Evolutionary conservation across 1,140 invertebrate genomes (phyloP).

Genomic region (Berghia stephanieae): DNA sequence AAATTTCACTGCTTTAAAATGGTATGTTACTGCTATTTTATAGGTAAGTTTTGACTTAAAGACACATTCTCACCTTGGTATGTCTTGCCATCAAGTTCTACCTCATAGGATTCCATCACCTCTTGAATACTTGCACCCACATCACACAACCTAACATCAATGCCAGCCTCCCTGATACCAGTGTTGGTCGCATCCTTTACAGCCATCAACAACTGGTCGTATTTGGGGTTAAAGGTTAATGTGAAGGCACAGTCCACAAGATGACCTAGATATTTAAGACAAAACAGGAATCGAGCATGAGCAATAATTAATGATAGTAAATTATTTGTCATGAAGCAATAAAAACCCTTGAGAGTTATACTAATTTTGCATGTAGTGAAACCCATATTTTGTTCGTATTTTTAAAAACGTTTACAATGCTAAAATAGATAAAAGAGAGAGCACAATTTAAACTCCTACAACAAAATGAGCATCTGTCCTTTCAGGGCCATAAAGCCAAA

Average conservation of each 20-base stretch:
- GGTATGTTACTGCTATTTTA: not conserved
- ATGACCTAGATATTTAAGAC: slow-evolving; percentile 76
- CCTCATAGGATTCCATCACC: slow-evolving; percentile 99
- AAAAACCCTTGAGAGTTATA: too few species aligned
- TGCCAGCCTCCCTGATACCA: slow-evolving; percentile 92
- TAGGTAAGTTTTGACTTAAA: not conserved
- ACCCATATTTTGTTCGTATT: too few species aligned
- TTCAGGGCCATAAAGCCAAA: too few species aligned
- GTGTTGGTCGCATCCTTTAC: slow-evolving; percentile 98
- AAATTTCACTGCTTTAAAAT: not conserved
- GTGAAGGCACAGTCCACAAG: slow-evolving; percentile 99
- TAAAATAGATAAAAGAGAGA: too few species aligned
- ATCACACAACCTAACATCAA: slow-evolving; percentile 97
- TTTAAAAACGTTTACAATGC: too few species aligned
- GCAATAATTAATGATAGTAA: too few species aligned
- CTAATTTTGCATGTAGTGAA: too few species aligned
- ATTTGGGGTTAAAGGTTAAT: slow-evolving; percentile 94
- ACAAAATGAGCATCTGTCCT: too few species aligned
- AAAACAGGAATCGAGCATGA: too few species aligned
- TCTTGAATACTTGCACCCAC: slow-evolving; percentile 98
- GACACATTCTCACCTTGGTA: slow-evolving; percentile 79
- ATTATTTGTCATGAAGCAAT: too few species aligned
- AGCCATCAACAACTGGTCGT: slow-evolving; percentile 93
- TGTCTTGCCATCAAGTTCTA: slow-evolving; percentile 96
- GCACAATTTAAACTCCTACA: too few species aligned